Base-by-base conservation (phyloP, 1,140 invertebrate species). In the Cherax destructor region DNA sequence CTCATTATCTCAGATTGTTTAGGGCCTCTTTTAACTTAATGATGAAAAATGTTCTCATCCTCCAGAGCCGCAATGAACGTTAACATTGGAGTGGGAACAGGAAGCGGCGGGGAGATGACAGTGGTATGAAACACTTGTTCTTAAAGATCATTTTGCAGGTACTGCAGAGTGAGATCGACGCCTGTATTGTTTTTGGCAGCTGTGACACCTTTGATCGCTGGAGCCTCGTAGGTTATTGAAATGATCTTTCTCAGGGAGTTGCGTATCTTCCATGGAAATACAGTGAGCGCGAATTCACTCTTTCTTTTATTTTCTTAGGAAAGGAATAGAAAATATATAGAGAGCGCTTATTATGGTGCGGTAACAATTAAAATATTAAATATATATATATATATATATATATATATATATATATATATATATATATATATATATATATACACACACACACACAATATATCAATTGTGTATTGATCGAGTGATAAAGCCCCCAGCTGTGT, bases 311-410 rank as follows among this genome's bases (percentile, higher is more conserved):
- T 41, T 41, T 41, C 30, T 41, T 41, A 41, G 30, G 30, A 41
- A 41, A 41, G 30, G 30, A 41, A 41, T 41, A 41, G 2, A 1
- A 41, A 41, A 41, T 41, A 41, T 41, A 41, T 41, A 41, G 30
- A 41, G 30, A 41, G 30, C 30, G 2, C 30, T 41, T 41, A 41
- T 41, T 41, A 41, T 41, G 30, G 30, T 41, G 30, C 30, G 30
- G n/a, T 24, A 24, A 72, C 18, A 72, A 24, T 24, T 72, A 72
- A 24, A 72, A 24, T 24, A 24, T 24, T 72, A 72, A 24, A 72
- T 74, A 74, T 74, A 74, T 74, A 74, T 74, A 74, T 74, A 74
- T 74, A 74, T 74, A 74, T 74, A 74, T 74, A 74, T 74, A 30
- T 30, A 74, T 24, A 11, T 74, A 56, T 56, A 56, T 56, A 56